Percentiles rank a stretch among this genome's conserved stretches.
Conservation (phyloP, 2,888 invertebrate genomes). For the Carcina quercana region DNA sequence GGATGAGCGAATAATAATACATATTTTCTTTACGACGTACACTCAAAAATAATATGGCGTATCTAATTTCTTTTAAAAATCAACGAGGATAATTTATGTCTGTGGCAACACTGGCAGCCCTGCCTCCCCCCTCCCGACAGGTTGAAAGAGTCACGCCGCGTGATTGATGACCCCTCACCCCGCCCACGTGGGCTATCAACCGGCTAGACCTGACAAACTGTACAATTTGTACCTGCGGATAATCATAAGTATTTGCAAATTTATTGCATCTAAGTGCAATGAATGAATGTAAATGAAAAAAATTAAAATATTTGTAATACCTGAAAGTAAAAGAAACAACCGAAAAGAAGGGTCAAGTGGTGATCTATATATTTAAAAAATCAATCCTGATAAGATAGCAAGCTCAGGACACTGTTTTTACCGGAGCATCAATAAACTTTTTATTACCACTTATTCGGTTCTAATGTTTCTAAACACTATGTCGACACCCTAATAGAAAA, state of each 20-base stretch:
- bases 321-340: no score
- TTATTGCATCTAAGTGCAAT: conserved; percentile 11
- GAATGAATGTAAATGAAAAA: conserved; percentile 1
- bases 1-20: no score
- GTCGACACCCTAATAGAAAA: conserved; percentile 42
- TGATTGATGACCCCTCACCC: conserved; percentile 63
- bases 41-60: no score
- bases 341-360: no score
- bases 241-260: conserved; percentile 28
- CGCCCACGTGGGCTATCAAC: conserved; percentile 57
- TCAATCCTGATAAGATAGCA: no score
- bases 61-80: no score
- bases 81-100: conserved; percentile 61
- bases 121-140: conserved; percentile 49
- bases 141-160: conserved; percentile 70
- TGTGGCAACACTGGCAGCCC: conserved; percentile 40
- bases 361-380: no score
- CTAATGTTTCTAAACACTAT: conserved; percentile 31
- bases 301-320: no score
- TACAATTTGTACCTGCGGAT: conserved; percentile 35
- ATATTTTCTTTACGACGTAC: no score
- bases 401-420: no score
- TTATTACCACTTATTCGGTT: neutral
- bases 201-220: conserved; percentile 64
- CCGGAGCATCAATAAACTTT: no score